A percentile compares a stretch with the other conserved stretches of the same genome.
Evolutionary conservation across 2,888 invertebrate species (phyloP).

Genomic region (Pachydiplax longipennis): DNA sequence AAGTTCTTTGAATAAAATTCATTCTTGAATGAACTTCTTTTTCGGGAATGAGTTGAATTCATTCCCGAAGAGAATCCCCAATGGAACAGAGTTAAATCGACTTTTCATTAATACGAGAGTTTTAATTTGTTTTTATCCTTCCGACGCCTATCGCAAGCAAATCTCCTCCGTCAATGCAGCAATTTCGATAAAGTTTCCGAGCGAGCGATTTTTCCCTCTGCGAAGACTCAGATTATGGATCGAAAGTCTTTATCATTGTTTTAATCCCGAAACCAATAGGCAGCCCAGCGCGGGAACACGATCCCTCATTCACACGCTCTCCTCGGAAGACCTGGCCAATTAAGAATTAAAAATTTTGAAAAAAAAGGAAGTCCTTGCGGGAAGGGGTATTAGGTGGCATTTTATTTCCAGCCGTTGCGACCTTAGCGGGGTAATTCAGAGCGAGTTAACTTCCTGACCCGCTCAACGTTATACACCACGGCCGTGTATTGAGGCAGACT

Average conservation of each 20-base stretch:
- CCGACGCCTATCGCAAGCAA: no score
- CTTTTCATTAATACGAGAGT: no score
- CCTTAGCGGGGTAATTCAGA: not conserved
- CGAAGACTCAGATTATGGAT: not conserved
- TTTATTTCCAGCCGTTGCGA: not conserved
- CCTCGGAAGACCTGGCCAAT: not conserved
- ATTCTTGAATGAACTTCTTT: no score
- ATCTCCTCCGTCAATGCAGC: no score
- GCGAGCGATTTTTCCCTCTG: not conserved
- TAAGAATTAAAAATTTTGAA: not conserved
- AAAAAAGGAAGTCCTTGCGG: not conserved
- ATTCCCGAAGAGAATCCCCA: no score
- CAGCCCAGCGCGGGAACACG: not conserved
- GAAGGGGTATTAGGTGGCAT: not conserved
- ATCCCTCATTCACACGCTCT: not conserved
- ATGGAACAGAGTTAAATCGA: no score
- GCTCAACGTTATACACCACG: not conserved
- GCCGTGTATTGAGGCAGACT: not conserved
- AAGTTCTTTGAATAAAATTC: no score
- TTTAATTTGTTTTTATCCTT: no score
- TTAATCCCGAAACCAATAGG: not conserved
- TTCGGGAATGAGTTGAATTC: no score
- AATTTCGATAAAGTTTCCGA: no score
- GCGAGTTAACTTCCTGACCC: slow-evolving; percentile 17
- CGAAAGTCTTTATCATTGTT: not conserved